These are phyloP conservation scores for Pseudorasbora parva DNA, from an alignment of 2,113 vertebrate species.

Conservation along the genomic window DNA sequence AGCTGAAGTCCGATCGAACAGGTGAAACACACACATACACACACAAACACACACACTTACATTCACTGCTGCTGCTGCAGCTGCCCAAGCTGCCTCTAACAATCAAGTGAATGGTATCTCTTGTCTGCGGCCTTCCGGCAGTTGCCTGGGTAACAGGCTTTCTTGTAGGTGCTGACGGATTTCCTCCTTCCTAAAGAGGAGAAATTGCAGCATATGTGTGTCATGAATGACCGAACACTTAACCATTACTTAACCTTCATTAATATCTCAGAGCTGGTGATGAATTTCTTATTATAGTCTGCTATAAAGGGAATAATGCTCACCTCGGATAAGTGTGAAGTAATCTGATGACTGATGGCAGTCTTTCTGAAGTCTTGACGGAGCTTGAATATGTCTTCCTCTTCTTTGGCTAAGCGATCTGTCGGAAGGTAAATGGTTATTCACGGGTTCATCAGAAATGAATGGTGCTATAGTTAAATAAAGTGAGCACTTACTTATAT, in stretches of 20 bases:
- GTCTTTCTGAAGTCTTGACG: conserved; percentile 91
- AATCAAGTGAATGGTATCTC: conserved; percentile 92
- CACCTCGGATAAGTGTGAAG: conserved; percentile 86
- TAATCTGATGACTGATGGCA: conserved; percentile 86
- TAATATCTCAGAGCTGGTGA: conserved; percentile 30
- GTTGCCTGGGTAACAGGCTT: conserved; percentile 79
- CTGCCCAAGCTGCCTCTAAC: conserved; percentile 96
- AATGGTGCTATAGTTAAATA: background rate
- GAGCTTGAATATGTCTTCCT: conserved; percentile 96
- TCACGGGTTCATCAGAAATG: background rate
- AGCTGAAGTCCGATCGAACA: conserved; percentile 35
- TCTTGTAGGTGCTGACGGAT: conserved; percentile 76
- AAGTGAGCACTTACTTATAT: conserved; percentile 85
- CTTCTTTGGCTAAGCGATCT: conserved; percentile 92
- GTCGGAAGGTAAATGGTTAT: conserved; percentile 29
- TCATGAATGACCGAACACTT: conserved; percentile 43
- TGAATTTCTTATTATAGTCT: conserved; percentile 54
- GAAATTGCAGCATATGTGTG: conserved; percentile 61
- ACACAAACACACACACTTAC: conserved; percentile 73
- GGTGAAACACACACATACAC: conserved; percentile 33
- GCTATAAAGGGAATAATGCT: conserved; percentile 57
- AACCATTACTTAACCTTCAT: conserved; percentile 50
- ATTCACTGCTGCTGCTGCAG: conserved; percentile 97
- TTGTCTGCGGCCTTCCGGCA: conserved; percentile 83
- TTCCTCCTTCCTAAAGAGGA: conserved; percentile 83